Evolutionary conservation across 23 tunicate genomes (phyloP).

Genomic region (Corella eumyota): DNA sequence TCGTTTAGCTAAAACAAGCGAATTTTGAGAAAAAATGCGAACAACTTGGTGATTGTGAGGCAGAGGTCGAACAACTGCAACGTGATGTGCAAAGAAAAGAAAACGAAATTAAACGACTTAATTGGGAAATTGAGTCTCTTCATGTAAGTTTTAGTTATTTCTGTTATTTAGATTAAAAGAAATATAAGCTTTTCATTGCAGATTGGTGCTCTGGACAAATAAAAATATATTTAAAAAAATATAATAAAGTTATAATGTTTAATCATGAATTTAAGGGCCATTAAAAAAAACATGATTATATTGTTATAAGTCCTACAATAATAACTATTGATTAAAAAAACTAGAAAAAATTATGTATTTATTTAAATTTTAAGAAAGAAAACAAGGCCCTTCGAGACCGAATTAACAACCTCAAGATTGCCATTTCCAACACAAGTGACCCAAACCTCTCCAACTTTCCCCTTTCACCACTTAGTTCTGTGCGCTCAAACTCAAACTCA

Average conservation of each 20-base stretch:
- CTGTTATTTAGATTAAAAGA: too few species aligned
- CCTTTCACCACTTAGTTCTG: constrained; percentile 20
- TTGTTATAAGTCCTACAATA: too few species aligned
- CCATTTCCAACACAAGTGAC: constrained; percentile 23
- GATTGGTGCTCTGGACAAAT: too few species aligned
- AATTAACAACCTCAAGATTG: constrained; percentile 37
- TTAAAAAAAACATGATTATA: too few species aligned
- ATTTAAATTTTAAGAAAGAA: constrained; percentile 49
- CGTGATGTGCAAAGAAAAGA: constrained; percentile 30
- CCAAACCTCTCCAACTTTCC: constrained; percentile 10
- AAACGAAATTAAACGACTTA: constrained; percentile 22
- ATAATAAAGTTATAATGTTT: too few species aligned
- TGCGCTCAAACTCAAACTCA: constrained; percentile 11
- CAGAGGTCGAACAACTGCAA: constrained; percentile 42
- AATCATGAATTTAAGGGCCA: too few species aligned
- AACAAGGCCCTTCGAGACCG: constrained; percentile 29
- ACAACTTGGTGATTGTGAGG: constrained; percentile 24
- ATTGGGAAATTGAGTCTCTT: constrained; percentile 38
- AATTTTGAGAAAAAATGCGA: constrained; percentile 24
- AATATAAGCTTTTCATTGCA: too few species aligned
- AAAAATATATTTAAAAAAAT: too few species aligned
- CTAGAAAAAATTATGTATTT: too few species aligned
- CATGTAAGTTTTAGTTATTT: constrained; percentile 19
- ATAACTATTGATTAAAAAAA: too few species aligned
- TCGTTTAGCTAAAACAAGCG: constrained; percentile 31